A percentile compares a stretch with the other conserved stretches of the same genome.
These are phyloP conservation scores for Styela plicata DNA, from an alignment of 23 tunicate genomes.

Conservation along the genomic window DNA sequence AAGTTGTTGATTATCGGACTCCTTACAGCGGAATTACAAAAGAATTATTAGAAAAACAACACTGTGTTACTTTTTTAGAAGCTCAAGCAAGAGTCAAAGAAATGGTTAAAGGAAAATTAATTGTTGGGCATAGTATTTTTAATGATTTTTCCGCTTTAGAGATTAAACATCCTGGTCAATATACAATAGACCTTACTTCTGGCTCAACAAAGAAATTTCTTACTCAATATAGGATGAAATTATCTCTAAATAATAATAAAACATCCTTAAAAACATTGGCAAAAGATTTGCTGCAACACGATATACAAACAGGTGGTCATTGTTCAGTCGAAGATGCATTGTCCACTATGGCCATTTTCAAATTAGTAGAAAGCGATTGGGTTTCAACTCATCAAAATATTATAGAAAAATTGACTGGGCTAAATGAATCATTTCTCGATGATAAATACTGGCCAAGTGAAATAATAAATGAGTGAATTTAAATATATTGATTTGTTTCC, in stretches of 20 bases:
- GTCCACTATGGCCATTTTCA: conserved; percentile 11
- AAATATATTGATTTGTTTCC: too few species aligned
- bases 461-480: neutral
- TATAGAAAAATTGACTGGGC: neutral
- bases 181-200: neutral
- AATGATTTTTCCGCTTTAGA: neutral
- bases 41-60: neutral
- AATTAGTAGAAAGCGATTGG: neutral
- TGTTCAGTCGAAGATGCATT: conserved; percentile 9
- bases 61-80: conserved; percentile 5
- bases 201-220: neutral
- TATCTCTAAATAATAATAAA: neutral
- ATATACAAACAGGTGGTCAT: neutral
- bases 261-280: neutral
- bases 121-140: conserved; percentile 3
- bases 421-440: neutral
- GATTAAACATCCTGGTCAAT: neutral
- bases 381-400: neutral
- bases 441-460: conserved; percentile 19
- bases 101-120: neutral
- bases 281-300: neutral
- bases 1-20: conserved; percentile 7
- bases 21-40: conserved; percentile 2
- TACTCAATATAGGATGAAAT: neutral
- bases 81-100: neutral